Conservation (phyloP, 2,797 vertebrate genomes). For the Hylomyscus alleni region DNA sequence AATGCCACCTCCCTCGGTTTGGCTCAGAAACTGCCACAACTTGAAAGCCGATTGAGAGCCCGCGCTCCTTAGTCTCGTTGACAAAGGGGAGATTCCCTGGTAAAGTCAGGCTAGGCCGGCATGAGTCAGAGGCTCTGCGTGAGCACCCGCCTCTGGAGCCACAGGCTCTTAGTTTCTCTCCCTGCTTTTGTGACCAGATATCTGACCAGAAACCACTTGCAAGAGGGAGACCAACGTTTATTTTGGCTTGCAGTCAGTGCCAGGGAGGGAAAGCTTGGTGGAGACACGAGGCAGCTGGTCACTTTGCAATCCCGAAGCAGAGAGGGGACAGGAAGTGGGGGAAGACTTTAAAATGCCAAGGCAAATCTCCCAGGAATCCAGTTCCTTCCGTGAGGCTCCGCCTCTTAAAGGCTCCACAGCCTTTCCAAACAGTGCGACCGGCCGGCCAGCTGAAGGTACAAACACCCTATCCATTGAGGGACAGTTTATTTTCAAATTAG, state of each 20-base stretch:
- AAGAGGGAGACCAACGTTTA: neutral
- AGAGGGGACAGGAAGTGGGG: neutral
- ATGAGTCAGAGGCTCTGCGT: neutral
- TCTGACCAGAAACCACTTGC: neutral
- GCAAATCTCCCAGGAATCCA: no score
- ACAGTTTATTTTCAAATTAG: neutral
- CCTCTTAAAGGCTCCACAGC: neutral
- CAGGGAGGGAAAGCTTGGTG: no score
- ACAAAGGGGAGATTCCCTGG: neutral
- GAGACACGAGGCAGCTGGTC: neutral
- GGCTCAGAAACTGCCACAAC: neutral
- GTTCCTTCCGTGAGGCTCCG: neutral
- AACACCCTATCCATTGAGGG: neutral
- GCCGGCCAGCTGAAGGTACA: no score
- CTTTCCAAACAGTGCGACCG: neutral
- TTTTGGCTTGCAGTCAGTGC: neutral
- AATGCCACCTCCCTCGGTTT: neutral
- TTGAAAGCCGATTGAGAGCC: neutral
- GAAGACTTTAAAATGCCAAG: no score
- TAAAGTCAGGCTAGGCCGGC: neutral
- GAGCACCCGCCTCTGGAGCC: no score
- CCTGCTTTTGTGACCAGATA: neutral
- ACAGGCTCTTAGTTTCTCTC: neutral
- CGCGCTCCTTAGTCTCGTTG: neutral
- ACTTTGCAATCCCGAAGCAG: neutral